phyloP scores from a whole-genome alignment of 1,140 invertebrate species.

The Antheraea mylitta region DNA sequence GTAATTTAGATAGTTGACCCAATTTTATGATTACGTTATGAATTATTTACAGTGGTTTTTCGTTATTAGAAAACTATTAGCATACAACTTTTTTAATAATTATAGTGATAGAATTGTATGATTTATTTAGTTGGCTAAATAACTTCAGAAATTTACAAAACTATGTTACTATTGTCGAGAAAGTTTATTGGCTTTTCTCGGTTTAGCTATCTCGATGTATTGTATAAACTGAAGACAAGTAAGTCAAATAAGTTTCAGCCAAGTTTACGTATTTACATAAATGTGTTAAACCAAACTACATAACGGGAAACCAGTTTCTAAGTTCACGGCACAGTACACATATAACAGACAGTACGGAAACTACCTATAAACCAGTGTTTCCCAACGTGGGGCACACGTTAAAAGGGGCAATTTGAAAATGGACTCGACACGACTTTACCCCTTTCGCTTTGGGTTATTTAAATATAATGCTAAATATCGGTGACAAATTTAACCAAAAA shows the following conservation, averaged over 20 bases:
- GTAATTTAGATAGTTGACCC: constrained; percentile 30
- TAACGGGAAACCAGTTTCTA: constrained; percentile 26
- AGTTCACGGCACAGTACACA: constrained; percentile 26
- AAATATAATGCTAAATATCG: too few species aligned
- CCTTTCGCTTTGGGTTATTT: too few species aligned
- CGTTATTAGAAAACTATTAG: neutral
- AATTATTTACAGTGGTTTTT: neutral
- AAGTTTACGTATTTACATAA: constrained; percentile 42
- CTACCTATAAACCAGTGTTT: too few species aligned
- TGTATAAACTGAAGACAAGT: constrained; percentile 25
- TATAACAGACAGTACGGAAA: too few species aligned
- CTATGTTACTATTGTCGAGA: neutral
- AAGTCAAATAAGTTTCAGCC: constrained; percentile 34
- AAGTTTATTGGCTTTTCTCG: neutral
- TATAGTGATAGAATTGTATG: neutral
- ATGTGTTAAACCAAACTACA: constrained; percentile 36
- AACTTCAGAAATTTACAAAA: too few species aligned
- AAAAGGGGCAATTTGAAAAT: too few species aligned
- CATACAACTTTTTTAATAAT: neutral
- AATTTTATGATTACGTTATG: constrained; percentile 12
- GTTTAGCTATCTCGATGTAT: constrained; percentile 7
- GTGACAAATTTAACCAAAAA: too few species aligned
- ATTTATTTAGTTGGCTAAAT: neutral
- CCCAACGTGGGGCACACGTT: too few species aligned
- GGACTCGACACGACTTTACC: too few species aligned